Percentiles rank a stretch among this genome's conserved stretches.
These are phyloP conservation scores for Lasioglossum lativentre DNA, from an alignment of 2,888 invertebrate genomes.

Conservation along the genomic window DNA sequence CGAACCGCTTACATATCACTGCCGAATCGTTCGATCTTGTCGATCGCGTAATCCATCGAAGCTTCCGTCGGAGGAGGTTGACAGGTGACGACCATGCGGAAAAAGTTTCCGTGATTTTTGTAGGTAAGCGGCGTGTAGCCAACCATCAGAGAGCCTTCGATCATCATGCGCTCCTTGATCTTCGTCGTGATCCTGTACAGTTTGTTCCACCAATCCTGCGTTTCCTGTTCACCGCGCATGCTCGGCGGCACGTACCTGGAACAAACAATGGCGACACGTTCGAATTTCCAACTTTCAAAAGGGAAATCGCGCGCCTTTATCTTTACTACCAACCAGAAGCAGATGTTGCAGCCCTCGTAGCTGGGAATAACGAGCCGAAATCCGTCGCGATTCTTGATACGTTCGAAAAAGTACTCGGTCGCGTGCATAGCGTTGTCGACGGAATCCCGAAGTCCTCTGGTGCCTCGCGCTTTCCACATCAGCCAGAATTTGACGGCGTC, in stretches of 20 bases:
- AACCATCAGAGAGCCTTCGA: conserved; percentile 90
- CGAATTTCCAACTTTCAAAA: too few relatives aligned
- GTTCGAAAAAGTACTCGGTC: conserved; percentile 86
- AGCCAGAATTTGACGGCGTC: conserved; percentile 97
- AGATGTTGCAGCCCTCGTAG: conserved; percentile 93
- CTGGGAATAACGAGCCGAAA: conserved; percentile 88
- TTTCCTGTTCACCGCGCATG: conserved; percentile 84
- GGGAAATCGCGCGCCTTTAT: background rate
- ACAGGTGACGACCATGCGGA: conserved; percentile 91
- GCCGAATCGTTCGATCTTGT: conserved; percentile 88
- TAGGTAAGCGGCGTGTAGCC: conserved; percentile 90
- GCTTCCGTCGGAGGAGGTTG: conserved; percentile 87
- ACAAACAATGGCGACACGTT: background rate
- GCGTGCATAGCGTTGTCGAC: conserved; percentile 89
- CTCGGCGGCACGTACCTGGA: conserved; percentile 87
- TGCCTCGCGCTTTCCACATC: conserved; percentile 94
- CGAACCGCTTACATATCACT: conserved; percentile 71
- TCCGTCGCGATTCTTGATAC: conserved; percentile 85
- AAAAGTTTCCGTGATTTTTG: conserved; percentile 89
- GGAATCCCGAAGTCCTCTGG: conserved; percentile 86
- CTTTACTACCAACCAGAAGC: conserved; percentile 91
- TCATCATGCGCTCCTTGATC: conserved; percentile 89
- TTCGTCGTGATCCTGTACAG: conserved; percentile 87
- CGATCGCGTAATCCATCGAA: conserved; percentile 88
- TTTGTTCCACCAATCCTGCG: conserved; percentile 85